Base-by-base conservation (phyloP, 2,888 invertebrate genomes). In the Empis livida region DNA sequence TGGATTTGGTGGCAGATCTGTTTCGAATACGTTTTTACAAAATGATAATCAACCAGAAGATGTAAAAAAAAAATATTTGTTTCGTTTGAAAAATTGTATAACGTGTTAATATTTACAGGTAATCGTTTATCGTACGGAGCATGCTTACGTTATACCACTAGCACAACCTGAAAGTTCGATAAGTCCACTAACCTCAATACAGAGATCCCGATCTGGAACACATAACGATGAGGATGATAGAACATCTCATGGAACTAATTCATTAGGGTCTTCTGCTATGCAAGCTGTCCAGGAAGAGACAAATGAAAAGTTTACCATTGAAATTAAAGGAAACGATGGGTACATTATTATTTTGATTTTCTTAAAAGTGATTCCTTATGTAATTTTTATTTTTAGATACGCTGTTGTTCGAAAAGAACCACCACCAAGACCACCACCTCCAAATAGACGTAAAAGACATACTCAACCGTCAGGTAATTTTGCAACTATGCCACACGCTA, bases 321-420 rank as follows among this genome's bases (percentile, higher is more conserved):
- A 70, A 47, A 66, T 69, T 64, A 59, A 64, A 55, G 68, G 68
- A 53, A 67, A 59, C 50, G 66, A 69, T 59, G 69, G 70, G 70
- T 67, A 51, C 6, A 0, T 14, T 2, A 37, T 10, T 16, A 42
- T 30, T 35, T 17, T 13, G 5, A 61, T 60, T 10, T 51, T 57
- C n/a, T n/a, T n/a, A n/a, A 11, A 68, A 67, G 44, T 65, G 67
- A 10, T 55, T 62, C 5, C 41, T 15, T 31, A 40, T 51, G 45
- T 27, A 43, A 45, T 46, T 46, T 41, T 46, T 42, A 47, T 31
- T 32, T 51, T 44, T 51, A 87, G 87, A 8, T 89, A 89, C 56
- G 84, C 88, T 11, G 76, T 82, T 27, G 82, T 89, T 41, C 84
- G 85, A 48, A 87, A 87, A 67, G 74, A 76, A 41, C 71, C 71